Evolutionary conservation across 2,888 invertebrate genomes (phyloP), one percentile per base, ranked within the genome.

Genomic region (Machimus atricapillus): DNA sequence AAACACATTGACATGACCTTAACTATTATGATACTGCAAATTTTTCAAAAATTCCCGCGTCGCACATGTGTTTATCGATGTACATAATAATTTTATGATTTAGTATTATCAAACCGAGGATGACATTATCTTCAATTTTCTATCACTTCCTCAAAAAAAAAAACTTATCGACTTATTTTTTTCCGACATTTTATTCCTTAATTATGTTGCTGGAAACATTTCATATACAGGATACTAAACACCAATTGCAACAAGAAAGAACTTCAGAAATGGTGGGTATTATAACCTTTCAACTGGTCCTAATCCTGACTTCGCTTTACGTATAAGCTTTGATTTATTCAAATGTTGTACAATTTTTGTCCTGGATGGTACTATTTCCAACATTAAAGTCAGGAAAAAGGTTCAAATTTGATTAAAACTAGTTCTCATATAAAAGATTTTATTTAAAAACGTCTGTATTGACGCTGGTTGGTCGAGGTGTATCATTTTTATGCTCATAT

Each of bases 131-230:
- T 79, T 52, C 8, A 66, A 79, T 79, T 79, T 79, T 79, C 79
- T 79, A 79, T 79, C 79, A 79, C 79, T 79, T 52, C 79, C 46
- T 79, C 79, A 79, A 77, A 40, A 19, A 43, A 40, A 19, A 77
- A 19, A 40, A 77, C 19, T 40, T 77, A 19, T 3, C 23, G 8
- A 58, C 9, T 23, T 58, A 1, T 58, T 40, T 77, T 77, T 37
- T 40, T 40, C 34, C 43, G 37, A 1, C 6, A 46, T 31, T 79
- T 14, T 23, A 3, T 8, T 19, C 19, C 9, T 6, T n/a, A 19
- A 66, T 66, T 66, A 23, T 66, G 27, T 23, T 23, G 23, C 19
- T 66, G 66, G 19, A 23, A 27, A 27, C 12, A 23, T 19, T 23
- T 23, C 5, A 66, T 23, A 66, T 66, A 9, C 9, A 66, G 66